Percentiles rank a stretch among this genome's conserved stretches.
These are phyloP conservation scores for Sarcophaga peregrina DNA, from an alignment of 1,140 invertebrate species.

Conservation along the genomic window DNA sequence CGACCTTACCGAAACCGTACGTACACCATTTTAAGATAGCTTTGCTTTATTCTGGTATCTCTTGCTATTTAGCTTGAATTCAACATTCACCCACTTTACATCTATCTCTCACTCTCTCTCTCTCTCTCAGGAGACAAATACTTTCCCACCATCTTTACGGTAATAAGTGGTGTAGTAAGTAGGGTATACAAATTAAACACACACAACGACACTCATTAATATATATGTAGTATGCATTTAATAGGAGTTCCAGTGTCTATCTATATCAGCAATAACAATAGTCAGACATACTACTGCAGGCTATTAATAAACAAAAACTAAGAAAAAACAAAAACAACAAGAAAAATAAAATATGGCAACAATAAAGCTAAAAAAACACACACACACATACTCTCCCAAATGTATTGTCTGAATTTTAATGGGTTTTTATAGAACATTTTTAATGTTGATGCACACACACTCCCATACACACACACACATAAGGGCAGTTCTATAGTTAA, in stretches of 20 bases:
- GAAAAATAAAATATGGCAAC: background rate
- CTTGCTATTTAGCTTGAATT: no score
- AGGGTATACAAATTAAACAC: no score
- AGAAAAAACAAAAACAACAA: background rate
- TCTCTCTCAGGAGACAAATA: no score
- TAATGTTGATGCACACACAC: background rate
- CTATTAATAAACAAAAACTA: conserved; percentile 22
- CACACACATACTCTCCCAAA: background rate
- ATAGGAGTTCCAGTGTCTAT: background rate
- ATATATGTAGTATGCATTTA: no score
- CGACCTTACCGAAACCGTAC: no score
- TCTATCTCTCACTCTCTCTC: no score
- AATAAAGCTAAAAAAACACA: background rate
- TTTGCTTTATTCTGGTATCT: no score
- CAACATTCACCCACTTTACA: no score
- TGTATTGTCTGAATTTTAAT: background rate
- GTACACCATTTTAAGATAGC: no score
- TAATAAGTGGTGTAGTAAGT: no score
- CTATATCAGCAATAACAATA: conserved; percentile 14
- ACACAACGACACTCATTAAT: background rate
- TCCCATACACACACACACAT: background rate
- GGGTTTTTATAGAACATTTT: no score
- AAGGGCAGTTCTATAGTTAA: background rate
- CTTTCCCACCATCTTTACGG: no score
- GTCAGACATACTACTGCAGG: conserved; percentile 6